A percentile compares a stretch with the other conserved stretches of the same genome.
Evolutionary conservation across 2,797 vertebrate genomes (phyloP).

Genomic region (Tauraco hartlaubi): DNA sequence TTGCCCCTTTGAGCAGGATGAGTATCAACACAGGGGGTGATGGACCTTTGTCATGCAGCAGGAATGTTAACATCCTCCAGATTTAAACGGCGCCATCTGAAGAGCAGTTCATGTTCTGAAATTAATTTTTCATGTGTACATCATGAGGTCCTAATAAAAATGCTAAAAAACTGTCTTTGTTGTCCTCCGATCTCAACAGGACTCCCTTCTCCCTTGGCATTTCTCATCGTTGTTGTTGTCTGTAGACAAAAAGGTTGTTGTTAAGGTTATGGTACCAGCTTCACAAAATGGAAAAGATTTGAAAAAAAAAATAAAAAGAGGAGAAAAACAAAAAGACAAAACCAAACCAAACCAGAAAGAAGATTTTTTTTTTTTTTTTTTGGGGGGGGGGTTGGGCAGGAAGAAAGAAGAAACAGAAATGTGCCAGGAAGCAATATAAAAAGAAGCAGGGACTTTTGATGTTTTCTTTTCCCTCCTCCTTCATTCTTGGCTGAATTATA

Average conservation of each 20-base stretch:
- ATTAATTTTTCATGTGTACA: constrained; percentile 69
- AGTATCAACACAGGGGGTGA: neutral
- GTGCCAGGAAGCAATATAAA: constrained; percentile 57
- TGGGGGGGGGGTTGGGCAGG: neutral
- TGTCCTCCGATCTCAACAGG: neutral
- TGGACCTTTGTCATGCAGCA: constrained; percentile 26
- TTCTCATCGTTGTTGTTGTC: neutral
- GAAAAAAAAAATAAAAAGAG: neutral
- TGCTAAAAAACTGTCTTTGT: constrained; percentile 37
- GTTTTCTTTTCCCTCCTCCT: constrained; percentile 49
- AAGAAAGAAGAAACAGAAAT: neutral
- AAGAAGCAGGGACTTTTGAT: constrained; percentile 41
- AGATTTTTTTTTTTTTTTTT: too few relatives aligned
- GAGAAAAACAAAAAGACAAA: neutral
- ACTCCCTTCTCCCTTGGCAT: neutral
- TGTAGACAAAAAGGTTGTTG: constrained; percentile 14
- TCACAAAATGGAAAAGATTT: neutral
- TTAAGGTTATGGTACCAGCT: constrained; percentile 24
- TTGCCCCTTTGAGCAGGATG: neutral
- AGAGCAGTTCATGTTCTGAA: constrained; percentile 43
- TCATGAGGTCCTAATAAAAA: constrained; percentile 67
- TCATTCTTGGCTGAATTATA: constrained; percentile 51
- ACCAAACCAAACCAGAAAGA: constrained; percentile 16
- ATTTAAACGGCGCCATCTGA: constrained; percentile 31
- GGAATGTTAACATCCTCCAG: constrained; percentile 58